phyloP scores from a whole-genome alignment of 1,140 invertebrate species.

The Carposina sasakii region DNA sequence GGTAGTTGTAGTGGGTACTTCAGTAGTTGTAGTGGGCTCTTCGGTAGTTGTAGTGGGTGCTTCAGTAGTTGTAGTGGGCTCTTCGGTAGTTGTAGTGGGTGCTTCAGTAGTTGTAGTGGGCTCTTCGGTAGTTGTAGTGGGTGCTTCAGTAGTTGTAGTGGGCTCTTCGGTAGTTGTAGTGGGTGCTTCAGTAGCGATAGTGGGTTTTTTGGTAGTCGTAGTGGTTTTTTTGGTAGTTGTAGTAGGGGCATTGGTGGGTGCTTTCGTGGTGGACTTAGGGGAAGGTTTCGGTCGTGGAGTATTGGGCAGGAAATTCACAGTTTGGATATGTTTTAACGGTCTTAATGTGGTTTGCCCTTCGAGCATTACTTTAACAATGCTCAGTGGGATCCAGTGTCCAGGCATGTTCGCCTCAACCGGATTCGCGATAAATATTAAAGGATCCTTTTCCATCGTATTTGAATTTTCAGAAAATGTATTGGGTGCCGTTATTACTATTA shows the following conservation, averaged over 20 bases:
- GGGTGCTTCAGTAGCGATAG: not conserved
- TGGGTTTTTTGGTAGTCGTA: not conserved
- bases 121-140: not conserved
- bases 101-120: not conserved
- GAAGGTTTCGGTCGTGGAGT: not conserved
- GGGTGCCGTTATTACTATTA: too few relatives aligned
- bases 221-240: not conserved
- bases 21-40: too few relatives aligned
- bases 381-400: constrained; percentile 44
- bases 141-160: not conserved
- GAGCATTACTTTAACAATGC: constrained; percentile 36
- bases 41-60: too few relatives aligned
- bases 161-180: not conserved
- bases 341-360: constrained; percentile 9
- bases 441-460: too few relatives aligned
- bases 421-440: constrained; percentile 14
- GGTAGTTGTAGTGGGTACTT: too few relatives aligned
- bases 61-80: too few relatives aligned
- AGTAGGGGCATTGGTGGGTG: not conserved
- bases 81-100: not conserved
- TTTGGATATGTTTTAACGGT: not conserved
- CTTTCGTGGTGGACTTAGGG: not conserved
- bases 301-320: not conserved
- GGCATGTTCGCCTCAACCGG: constrained; percentile 31
- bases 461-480: too few relatives aligned